phyloP scores from a whole-genome alignment of 2,113 vertebrate species.

The Perccottus glenii region DNA sequence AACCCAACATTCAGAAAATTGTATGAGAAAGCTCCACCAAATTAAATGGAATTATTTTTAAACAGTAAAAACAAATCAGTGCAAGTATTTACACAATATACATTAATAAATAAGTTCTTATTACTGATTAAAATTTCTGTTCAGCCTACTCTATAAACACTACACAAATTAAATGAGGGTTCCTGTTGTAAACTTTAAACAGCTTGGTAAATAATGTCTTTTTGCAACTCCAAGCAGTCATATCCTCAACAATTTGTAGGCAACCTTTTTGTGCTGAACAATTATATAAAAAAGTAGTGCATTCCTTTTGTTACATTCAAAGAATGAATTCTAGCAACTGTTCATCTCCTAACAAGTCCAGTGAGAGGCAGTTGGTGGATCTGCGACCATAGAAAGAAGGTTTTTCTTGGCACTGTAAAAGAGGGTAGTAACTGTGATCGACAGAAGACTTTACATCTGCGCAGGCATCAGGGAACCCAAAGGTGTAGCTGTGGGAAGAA shows the following conservation, averaged over 20 bases:
- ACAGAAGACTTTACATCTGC: slow-evolving; percentile 40
- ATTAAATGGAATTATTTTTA: slow-evolving; percentile 15
- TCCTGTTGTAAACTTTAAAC: neutral
- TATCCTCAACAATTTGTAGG: slow-evolving; percentile 4
- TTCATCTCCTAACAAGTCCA: slow-evolving; percentile 83
- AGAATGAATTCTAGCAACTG: slow-evolving; percentile 83
- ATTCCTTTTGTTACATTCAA: slow-evolving; percentile 50
- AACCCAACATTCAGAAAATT: slow-evolving; percentile 16
- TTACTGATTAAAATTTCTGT: slow-evolving; percentile 27
- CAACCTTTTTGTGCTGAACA: neutral
- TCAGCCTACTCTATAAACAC: slow-evolving; percentile 13
- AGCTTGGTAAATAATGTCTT: slow-evolving; percentile 21
- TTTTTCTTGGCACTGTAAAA: slow-evolving; percentile 76
- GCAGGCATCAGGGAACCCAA: slow-evolving; percentile 76
- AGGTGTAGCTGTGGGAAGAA: slow-evolving; percentile 81
- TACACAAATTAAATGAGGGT: slow-evolving; percentile 16
- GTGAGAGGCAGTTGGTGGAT: slow-evolving; percentile 82
- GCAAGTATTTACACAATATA: slow-evolving; percentile 66
- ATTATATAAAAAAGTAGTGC: neutral
- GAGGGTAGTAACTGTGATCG: slow-evolving; percentile 72
- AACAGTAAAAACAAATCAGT: slow-evolving; percentile 50
- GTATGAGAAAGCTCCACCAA: neutral
- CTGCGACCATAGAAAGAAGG: slow-evolving; percentile 81
- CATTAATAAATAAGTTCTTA: slow-evolving; percentile 69
- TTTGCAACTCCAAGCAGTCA: slow-evolving; percentile 12